Percentiles rank a stretch among this genome's conserved stretches.
These are phyloP conservation scores for Amiota minor DNA, from an alignment of 2,888 invertebrate species.

Conservation along the genomic window DNA sequence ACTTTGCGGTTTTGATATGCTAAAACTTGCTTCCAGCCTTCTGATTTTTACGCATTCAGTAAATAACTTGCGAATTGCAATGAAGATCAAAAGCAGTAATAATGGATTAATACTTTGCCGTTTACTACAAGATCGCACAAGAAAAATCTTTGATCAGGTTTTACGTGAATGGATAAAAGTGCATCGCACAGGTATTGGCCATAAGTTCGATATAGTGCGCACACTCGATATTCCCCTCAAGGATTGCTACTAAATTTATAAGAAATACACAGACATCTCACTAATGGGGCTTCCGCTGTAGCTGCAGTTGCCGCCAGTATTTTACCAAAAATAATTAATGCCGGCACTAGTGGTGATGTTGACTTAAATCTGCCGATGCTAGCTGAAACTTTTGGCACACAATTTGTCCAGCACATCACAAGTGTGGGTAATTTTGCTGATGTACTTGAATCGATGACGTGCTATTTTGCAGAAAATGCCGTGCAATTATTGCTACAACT, in stretches of 20 bases:
- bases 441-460: conserved; percentile 51
- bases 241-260: conserved; percentile 49
- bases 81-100: conserved; percentile 47
- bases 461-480: conserved; percentile 48
- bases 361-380: conserved; percentile 40
- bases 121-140: conserved; percentile 54
- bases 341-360: conserved; percentile 22
- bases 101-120: conserved; percentile 56
- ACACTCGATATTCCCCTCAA: conserved; percentile 65
- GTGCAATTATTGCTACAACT: conserved; percentile 54
- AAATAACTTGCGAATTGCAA: conserved; percentile 62
- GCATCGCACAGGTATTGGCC: conserved; percentile 32
- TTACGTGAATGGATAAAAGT: conserved; percentile 43
- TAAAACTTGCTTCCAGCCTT: conserved; percentile 62
- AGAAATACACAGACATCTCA: conserved; percentile 45
- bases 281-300: conserved; percentile 31
- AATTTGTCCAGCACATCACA: conserved; percentile 60
- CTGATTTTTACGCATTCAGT: conserved; percentile 65
- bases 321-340: conserved; percentile 44
- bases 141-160: conserved; percentile 45
- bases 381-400: conserved; percentile 48
- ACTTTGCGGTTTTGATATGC: conserved; percentile 49
- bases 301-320: conserved; percentile 35
- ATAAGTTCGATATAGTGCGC: conserved; percentile 62
- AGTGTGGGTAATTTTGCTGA: conserved; percentile 55